Base-by-base conservation (phyloP, 2,113 vertebrate species). In the Myodes glareolus region DNA sequence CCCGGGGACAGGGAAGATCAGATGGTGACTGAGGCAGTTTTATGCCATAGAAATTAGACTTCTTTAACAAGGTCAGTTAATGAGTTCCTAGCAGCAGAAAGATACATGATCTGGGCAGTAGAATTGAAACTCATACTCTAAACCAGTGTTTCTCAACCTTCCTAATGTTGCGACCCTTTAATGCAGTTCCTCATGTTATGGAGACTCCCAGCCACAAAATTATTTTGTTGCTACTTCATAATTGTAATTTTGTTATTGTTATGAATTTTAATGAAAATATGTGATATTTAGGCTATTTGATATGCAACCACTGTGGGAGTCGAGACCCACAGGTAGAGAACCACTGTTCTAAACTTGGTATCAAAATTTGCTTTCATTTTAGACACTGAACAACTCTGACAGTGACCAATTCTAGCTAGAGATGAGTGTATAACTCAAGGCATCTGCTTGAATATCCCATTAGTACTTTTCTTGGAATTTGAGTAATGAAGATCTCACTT, bases 331-430 rank as follows among this genome's bases (percentile, higher is more conserved):
- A 58, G 10, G 5, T 82, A 27, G 55, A 61, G 23, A 82, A n/a
- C 17, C 4, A 14, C 84, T 78, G 12, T 50, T 91, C 52, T 75
- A 45, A 89, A 75, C 7, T 33, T 78, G 72, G 29, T 91, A 92
- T 93, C 65, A 86, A 47, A 88, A 21, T 89, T 58, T 88, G 88
- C 31, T 89, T 97, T 75, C n/a, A 80, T 90, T 94, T 47, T 80
- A 42, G 33, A 88, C 58, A 19, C 73, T 42, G 25, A 50, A 63
- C 0, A 47, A 65, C 27, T 61, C 36, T 73, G 63, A 91, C 0
- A 36, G 19, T 88, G 11, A 91, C n/a, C 87, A 47, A 1, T 75
- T 50, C 91, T 88, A 85, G 55, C 23, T 80, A 78, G 21, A 23
- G 13, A 39, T 90, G 6, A 8, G 42, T 88, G 4, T n/a, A 13